Percentiles rank a stretch among this genome's conserved stretches.
phyloP scores from a whole-genome alignment of 2,797 vertebrate species.

The Rhyacichthys aspro region DNA sequence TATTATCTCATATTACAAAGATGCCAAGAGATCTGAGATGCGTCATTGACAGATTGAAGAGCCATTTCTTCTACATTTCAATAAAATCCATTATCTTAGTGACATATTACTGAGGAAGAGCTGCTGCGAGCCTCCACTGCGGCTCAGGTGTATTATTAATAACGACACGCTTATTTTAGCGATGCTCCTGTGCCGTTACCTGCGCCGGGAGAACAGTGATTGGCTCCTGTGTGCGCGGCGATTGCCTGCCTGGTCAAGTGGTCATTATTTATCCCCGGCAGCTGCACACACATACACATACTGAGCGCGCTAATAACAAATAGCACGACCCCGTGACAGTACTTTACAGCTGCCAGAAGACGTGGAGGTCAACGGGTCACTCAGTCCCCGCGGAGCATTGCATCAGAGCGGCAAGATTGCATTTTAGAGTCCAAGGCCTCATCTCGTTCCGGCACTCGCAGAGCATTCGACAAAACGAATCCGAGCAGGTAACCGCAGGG shows the following conservation, averaged over 20 bases:
- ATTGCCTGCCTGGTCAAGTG: constrained; percentile 15
- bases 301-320: constrained; percentile 43
- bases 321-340: constrained; percentile 22
- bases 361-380: constrained; percentile 61
- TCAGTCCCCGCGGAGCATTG: constrained; percentile 42
- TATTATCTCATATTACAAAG: no score
- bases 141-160: constrained; percentile 13
- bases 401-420: constrained; percentile 52
- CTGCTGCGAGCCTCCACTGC: no score
- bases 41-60: background rate
- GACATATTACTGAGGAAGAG: no score
- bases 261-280: constrained; percentile 44
- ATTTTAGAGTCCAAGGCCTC: constrained; percentile 49
- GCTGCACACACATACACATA: constrained; percentile 21
- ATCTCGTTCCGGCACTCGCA: constrained; percentile 36
- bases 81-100: background rate
- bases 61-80: background rate
- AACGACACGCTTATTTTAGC: constrained; percentile 14
- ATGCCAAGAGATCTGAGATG: no score
- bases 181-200: constrained; percentile 22
- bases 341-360: constrained; percentile 49
- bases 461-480: constrained; percentile 31
- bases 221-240: constrained; percentile 24
- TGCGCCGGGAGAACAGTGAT: constrained; percentile 29
- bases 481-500: constrained; percentile 20